These are phyloP conservation scores for Ennomos quercinarius DNA, from an alignment of 2,888 invertebrate species.

Conservation along the genomic window DNA sequence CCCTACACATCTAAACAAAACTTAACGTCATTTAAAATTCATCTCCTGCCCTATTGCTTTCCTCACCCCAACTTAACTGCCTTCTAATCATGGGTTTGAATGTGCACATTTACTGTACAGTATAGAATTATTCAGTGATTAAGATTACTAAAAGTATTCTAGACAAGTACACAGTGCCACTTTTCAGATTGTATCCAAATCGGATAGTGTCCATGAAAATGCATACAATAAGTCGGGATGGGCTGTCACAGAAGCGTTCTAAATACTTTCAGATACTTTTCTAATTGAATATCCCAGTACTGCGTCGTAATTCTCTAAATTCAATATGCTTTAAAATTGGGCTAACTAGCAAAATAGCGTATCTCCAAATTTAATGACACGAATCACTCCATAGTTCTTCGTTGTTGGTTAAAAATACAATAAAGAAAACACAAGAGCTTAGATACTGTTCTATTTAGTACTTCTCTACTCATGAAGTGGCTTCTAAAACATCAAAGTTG, in stretches of 20 bases:
- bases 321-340: no score
- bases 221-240: no score
- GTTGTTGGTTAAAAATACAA: neutral
- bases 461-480: constrained; percentile 51
- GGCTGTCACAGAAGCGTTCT: no score
- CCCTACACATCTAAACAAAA: constrained; percentile 39
- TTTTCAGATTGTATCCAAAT: no score
- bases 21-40: constrained; percentile 60
- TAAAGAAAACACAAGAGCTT: constrained; percentile 1
- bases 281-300: no score
- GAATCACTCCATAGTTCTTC: no score
- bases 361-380: no score
- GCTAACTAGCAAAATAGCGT: no score
- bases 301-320: no score
- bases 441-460: neutral
- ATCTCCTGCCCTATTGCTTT: constrained; percentile 48
- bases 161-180: no score
- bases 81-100: constrained; percentile 73
- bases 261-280: no score
- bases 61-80: constrained; percentile 53
- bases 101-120: constrained; percentile 59
- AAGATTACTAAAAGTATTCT: neutral
- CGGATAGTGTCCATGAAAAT: no score
- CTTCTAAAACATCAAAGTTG: constrained; percentile 76
- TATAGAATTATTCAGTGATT: constrained; percentile 1